Conservation (phyloP, 2,113 vertebrate species). For the human region GRCh38 chr17:38248501-38249000, state of each 20-base stretch:
- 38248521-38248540: neutral
- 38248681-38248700: constrained; percentile 48
- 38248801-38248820: constrained; percentile 48
- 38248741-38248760: neutral
- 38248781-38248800: constrained; percentile 57
- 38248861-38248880: constrained; percentile 41
- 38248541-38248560: constrained; percentile 22
- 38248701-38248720: constrained; percentile 39
- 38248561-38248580: constrained; percentile 15
- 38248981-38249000: constrained; percentile 41
- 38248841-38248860: constrained; percentile 44
- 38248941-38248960: constrained; percentile 41
- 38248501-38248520: neutral
- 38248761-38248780: neutral
- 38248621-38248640: constrained; percentile 37
- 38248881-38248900: constrained; percentile 68
- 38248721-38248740: constrained; percentile 49
- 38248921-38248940: constrained; percentile 57
- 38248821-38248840: constrained; percentile 26
- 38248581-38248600: neutral
- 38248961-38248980: constrained; percentile 63
- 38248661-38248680: constrained; percentile 42
- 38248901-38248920: constrained; percentile 54
- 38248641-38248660: neutral
- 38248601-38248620: neutral